Evolutionary conservation across 1,140 invertebrate species (phyloP).

Genomic region (Philopotamus ludificatus): DNA sequence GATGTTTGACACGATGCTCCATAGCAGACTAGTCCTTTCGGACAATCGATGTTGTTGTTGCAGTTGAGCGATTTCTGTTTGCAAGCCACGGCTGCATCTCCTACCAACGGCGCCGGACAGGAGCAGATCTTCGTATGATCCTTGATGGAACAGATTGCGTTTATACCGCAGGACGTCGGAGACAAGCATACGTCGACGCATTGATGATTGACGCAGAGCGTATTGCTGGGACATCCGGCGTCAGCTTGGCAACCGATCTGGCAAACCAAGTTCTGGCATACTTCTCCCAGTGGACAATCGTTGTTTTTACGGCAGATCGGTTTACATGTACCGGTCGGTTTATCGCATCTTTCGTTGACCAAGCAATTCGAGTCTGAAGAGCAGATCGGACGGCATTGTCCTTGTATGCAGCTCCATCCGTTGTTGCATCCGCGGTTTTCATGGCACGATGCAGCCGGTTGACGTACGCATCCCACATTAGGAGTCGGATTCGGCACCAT

Average conservation of each 20-base stretch:
- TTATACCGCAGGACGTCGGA: conserved; percentile 80
- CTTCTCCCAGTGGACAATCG: conserved; percentile 79
- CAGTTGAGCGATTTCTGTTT: conserved; percentile 67
- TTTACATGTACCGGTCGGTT: conserved; percentile 61
- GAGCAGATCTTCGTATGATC: conserved; percentile 72
- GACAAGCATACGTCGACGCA: conserved; percentile 74
- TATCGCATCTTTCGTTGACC: conserved; percentile 75
- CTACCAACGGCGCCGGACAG: conserved; percentile 70
- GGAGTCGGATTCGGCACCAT: conserved; percentile 83
- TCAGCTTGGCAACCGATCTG: conserved; percentile 78
- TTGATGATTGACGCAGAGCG: conserved; percentile 72
- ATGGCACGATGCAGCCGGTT: conserved; percentile 67
- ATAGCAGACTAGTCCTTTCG: conserved; percentile 67
- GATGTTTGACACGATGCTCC: conserved; percentile 70
- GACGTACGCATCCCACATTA: conserved; percentile 77
- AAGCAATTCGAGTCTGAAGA: conserved; percentile 72
- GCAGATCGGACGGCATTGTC: conserved; percentile 73
- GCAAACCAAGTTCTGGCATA: conserved; percentile 79
- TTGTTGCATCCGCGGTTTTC: conserved; percentile 71
- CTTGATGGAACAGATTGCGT: conserved; percentile 68
- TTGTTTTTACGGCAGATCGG: conserved; percentile 72
- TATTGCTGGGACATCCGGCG: conserved; percentile 67
- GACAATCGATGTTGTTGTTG: conserved; percentile 63
- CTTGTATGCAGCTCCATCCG: conserved; percentile 70
- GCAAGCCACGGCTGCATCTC: conserved; percentile 73